These are phyloP conservation scores for Leucosticte australis DNA, from an alignment of 2,113 vertebrate species.

Conservation along the genomic window DNA sequence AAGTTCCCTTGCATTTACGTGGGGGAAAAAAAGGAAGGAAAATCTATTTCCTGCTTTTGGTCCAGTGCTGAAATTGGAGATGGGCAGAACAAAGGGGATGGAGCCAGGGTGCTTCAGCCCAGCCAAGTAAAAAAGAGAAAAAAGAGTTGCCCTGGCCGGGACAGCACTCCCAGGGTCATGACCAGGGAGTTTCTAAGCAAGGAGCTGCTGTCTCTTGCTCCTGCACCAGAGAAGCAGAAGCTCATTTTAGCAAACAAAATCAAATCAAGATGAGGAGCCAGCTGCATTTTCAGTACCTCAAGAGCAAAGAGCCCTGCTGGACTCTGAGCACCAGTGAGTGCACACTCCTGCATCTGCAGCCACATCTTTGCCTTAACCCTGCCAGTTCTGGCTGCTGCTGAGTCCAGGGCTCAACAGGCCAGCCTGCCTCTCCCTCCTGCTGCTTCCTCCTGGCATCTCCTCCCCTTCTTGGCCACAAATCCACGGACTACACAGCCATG, in stretches of 20 bases:
- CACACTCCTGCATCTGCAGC: background rate
- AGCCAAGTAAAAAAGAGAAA: background rate
- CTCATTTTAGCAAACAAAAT: background rate
- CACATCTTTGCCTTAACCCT: background rate
- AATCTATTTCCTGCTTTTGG: background rate
- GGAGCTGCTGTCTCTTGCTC: background rate
- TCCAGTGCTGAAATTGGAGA: background rate
- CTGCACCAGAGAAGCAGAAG: background rate
- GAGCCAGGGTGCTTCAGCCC: background rate
- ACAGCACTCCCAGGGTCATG: fast-evolving
- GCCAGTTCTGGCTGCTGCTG: background rate
- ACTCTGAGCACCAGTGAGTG: background rate
- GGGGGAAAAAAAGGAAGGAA: background rate
- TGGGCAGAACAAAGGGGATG: background rate
- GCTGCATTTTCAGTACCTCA: background rate
- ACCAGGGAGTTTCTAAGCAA: fast-evolving
- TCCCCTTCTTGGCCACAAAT: background rate
- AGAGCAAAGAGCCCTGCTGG: background rate
- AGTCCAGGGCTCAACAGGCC: fast-evolving
- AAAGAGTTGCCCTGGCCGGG: background rate
- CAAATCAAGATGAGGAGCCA: background rate
- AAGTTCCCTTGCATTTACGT: fast-evolving
- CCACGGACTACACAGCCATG: background rate
- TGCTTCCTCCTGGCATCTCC: background rate
- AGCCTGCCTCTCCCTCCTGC: background rate